A percentile compares a stretch with the other conserved stretches of the same genome.
These are phyloP conservation scores for Telmatherina bonti DNA, from an alignment of 2,797 vertebrate species.

Conservation along the genomic window DNA sequence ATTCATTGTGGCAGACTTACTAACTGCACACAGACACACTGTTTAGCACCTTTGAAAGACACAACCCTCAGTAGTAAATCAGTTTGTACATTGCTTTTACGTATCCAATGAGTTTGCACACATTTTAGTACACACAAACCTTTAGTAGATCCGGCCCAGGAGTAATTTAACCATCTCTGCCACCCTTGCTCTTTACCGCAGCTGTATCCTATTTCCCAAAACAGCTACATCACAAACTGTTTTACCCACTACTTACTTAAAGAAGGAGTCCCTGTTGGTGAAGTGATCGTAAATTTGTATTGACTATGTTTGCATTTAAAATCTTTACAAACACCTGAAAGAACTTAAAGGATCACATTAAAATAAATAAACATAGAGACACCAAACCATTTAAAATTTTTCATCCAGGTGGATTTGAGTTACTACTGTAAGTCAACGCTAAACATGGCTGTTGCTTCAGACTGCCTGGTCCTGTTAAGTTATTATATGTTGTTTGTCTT, in stretches of 20 bases:
- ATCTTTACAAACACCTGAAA: neutral
- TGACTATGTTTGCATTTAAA: neutral
- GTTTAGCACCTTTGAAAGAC: too few species aligned
- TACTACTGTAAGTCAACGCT: conserved; percentile 78
- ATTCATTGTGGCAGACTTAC: too few species aligned
- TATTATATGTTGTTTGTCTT: too few species aligned
- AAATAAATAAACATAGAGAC: neutral
- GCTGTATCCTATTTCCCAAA: conserved; percentile 8
- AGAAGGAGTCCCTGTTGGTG: too few species aligned
- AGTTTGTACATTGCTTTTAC: too few species aligned
- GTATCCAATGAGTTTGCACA: too few species aligned
- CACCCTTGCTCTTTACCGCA: neutral
- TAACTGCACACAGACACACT: too few species aligned
- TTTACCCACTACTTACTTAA: neutral
- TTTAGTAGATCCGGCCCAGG: too few species aligned
- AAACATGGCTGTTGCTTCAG: too few species aligned
- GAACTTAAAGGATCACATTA: neutral
- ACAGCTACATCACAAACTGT: neutral
- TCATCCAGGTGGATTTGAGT: conserved; percentile 46
- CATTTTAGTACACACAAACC: too few species aligned
- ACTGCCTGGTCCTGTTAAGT: too few species aligned
- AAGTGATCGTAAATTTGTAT: neutral
- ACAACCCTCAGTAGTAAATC: too few species aligned
- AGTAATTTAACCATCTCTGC: neutral
- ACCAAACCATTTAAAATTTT: neutral